phyloP scores from a whole-genome alignment of 1,140 invertebrate species.

The Daktulosphaira vitifoliae region DNA sequence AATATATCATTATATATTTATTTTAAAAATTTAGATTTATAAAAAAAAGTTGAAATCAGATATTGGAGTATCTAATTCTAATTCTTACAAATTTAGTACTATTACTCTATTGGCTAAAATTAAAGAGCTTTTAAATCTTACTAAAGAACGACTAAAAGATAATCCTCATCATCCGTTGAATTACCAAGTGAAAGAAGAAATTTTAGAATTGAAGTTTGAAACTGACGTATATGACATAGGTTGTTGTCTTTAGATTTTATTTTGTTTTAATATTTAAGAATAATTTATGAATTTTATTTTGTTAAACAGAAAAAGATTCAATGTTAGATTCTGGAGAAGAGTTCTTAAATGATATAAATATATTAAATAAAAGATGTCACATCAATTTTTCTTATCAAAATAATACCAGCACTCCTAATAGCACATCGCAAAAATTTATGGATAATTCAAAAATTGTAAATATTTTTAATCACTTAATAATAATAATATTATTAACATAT shows the following conservation, averaged over 20 bases:
- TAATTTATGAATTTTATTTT: not conserved
- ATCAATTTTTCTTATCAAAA: constrained; percentile 13
- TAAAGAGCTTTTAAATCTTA: constrained; percentile 5
- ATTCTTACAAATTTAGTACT: not conserved
- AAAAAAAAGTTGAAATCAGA: constrained; percentile 11
- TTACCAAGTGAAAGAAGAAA: constrained; percentile 2
- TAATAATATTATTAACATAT: too few species aligned
- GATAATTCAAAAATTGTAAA: not conserved
- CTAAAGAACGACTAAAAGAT: constrained; percentile 17
- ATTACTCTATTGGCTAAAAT: not conserved
- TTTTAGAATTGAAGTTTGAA: not conserved
- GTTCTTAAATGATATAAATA: not conserved
- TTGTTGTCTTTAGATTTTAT: not conserved
- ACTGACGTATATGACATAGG: constrained; percentile 1
- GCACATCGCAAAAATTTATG: not conserved
- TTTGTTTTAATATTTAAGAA: not conserved
- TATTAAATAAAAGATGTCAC: not conserved
- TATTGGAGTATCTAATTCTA: not conserved
- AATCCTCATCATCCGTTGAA: constrained; percentile 10
- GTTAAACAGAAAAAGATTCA: too few species aligned
- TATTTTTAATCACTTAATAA: not conserved
- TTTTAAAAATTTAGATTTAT: not conserved
- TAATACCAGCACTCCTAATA: constrained; percentile 20
- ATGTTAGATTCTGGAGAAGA: not conserved
- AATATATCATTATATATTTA: too few species aligned